Base-by-base conservation (phyloP, 1,140 invertebrate species). In the Charaxes varanes region DNA sequence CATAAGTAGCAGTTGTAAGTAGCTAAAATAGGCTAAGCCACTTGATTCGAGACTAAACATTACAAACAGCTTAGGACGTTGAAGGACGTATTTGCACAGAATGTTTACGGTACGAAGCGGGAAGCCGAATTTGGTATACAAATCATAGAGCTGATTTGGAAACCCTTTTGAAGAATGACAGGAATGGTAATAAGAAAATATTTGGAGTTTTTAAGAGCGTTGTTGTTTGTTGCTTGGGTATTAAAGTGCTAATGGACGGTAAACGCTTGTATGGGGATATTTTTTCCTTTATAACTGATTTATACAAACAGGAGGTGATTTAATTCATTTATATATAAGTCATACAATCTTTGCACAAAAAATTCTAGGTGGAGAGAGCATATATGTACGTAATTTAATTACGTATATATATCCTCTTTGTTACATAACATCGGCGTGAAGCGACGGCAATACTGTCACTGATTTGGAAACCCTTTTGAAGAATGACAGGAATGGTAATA, bases 41-140 rank as follows among this genome's bases (percentile, higher is more conserved):
- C 34, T 45, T 18, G 19, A 45, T 2, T 15, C 28, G 31, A 53
- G 44, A 54, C 57, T 61, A 61, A 61, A 61, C 57, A 57, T 51
- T 35, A 53, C 35, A 24, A 36, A n/a, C n/a, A n/a, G n/a, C n/a
- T n/a, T n/a, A n/a, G n/a, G n/a, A 37, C 35, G 13, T 53, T 45
- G 43, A 48, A 61, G 49, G 46, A 61, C 43, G 33, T 48, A 46
- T 49, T 57, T 56, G 45, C 40, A 51, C 32, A 47, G 40, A 33
- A 23, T 17, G 34, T 42, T 50, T 45, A 49, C 2, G 46, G 17
- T 35, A 14, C 18, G 47, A 41, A 53, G 41, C 42, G 37, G 50
- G 57, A 53, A 51, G 53, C 37, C 28, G 32, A 45, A 11, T 53
- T 53, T 23, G 41, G 32, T 44, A 35, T 32, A 47, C 43, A 41